Percentiles rank a stretch among this genome's conserved stretches.
Evolutionary conservation across 2,797 vertebrate species (phyloP).

Genomic region (Hippoglossus hippoglossus): DNA sequence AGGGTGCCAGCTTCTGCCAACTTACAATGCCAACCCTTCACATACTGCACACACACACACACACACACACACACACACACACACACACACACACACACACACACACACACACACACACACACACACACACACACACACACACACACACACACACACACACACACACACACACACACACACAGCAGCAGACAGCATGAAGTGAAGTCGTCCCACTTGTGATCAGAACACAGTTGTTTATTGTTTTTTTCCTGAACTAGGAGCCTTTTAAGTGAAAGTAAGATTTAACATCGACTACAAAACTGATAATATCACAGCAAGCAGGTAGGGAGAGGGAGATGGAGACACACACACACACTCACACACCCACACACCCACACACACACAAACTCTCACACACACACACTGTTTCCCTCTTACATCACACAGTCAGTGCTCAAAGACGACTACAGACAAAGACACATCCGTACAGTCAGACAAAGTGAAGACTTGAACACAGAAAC

Average conservation of each 20-base stretch:
- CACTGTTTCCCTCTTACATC: conserved; percentile 1
- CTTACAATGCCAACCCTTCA: not conserved
- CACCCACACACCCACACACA: not conserved
- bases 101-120: conserved; percentile 22
- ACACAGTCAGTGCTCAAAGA: conserved; percentile 1
- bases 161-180: no score
- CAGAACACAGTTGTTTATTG: conserved; percentile 46
- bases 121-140: conserved; percentile 1
- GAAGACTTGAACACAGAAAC: conserved; percentile 10
- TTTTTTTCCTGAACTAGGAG: conserved; percentile 29
- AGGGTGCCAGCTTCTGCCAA: not conserved
- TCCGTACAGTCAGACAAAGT: not conserved
- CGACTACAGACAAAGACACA: conserved; percentile 6
- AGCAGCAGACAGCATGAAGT: not conserved
- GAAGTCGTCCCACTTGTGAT: not conserved
- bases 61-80: not conserved
- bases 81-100: not conserved
- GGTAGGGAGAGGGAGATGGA: conserved; percentile 5
- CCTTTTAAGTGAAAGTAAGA: conserved; percentile 5
- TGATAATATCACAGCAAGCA: conserved; percentile 47
- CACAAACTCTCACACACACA: conserved; percentile 10
- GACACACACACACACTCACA: not conserved
- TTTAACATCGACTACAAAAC: conserved; percentile 33
- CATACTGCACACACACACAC: not conserved
- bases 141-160: not conserved